A percentile compares a stretch with the other conserved stretches of the same genome.
Evolutionary conservation across 2,888 invertebrate genomes (phyloP).

Genomic region (Neocrepidodera transversa): DNA sequence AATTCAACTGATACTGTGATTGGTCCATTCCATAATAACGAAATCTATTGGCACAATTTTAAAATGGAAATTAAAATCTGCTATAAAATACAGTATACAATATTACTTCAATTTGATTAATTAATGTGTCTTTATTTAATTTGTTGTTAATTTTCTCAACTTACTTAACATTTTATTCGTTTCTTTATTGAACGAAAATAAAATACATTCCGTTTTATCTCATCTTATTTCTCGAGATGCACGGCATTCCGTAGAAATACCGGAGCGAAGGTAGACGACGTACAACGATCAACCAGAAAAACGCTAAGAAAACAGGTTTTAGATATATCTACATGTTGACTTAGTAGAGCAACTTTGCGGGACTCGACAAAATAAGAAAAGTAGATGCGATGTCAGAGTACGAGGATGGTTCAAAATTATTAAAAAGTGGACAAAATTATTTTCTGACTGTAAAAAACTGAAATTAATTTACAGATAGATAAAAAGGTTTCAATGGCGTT

Average conservation of each 20-base stretch:
- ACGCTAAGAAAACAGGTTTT: constrained; percentile 37
- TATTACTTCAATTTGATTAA: too few species aligned
- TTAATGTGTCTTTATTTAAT: too few species aligned
- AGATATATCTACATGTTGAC: constrained; percentile 39
- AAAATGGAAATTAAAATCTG: too few species aligned
- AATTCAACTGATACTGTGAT: too few species aligned
- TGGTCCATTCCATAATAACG: too few species aligned
- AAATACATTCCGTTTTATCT: constrained; percentile 18
- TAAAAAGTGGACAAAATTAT: not conserved
- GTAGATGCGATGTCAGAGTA: not conserved
- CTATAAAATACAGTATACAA: too few species aligned
- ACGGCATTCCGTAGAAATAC: constrained; percentile 27
- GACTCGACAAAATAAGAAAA: constrained; percentile 19
- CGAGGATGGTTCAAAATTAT: not conserved
- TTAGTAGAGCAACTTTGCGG: constrained; percentile 43
- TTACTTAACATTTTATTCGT: not conserved
- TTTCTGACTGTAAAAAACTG: too few species aligned
- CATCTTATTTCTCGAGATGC: constrained; percentile 19
- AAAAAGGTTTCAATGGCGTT: too few species aligned
- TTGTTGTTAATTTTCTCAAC: not conserved
- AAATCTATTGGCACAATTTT: too few species aligned
- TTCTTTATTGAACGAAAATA: constrained; percentile 26
- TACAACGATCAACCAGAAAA: not conserved
- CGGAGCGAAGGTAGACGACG: not conserved
- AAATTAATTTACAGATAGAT: too few species aligned